Percentiles rank a stretch among this genome's conserved stretches.
Conservation (phyloP, 2,797 vertebrate genomes). For the Danio aesculapii region DNA sequence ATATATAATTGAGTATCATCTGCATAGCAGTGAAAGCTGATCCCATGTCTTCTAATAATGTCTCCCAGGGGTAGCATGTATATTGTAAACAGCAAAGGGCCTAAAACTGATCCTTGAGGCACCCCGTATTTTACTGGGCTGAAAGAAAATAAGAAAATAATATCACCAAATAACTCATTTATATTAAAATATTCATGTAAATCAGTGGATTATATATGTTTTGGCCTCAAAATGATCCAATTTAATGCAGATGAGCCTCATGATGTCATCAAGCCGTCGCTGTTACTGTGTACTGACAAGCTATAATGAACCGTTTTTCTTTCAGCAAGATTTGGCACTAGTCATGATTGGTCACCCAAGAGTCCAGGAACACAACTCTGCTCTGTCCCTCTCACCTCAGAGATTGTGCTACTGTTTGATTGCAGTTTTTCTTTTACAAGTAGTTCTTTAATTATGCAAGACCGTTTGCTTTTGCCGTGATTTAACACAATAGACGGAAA, state of each 20-base stretch:
- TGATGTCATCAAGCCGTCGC: slow-evolving; percentile 1
- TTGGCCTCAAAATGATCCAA: slow-evolving; percentile 9
- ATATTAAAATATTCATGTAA: slow-evolving; percentile 20
- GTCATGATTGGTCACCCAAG: slow-evolving; percentile 39
- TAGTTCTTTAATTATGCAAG: not conserved
- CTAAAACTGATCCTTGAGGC: no score
- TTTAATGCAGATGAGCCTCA: slow-evolving; percentile 39
- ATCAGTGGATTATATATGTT: slow-evolving; percentile 25
- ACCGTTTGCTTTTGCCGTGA: not conserved
- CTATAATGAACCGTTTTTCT: slow-evolving; percentile 29
- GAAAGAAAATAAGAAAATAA: no score
- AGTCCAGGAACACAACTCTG: slow-evolving; percentile 6
- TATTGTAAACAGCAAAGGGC: no score
- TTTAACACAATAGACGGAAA: not conserved
- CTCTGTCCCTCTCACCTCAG: not conserved
- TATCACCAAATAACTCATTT: slow-evolving; percentile 26
- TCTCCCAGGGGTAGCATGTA: no score
- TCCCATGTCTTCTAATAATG: no score
- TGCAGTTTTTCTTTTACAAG: not conserved
- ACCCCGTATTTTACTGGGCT: no score
- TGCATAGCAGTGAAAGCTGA: no score
- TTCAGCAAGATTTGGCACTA: slow-evolving; percentile 31
- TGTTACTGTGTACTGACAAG: slow-evolving; percentile 7
- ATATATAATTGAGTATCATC: no score
- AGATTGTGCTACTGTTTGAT: not conserved